Conservation (phyloP, 1,140 invertebrate genomes). For the Drosophila tani region DNA sequence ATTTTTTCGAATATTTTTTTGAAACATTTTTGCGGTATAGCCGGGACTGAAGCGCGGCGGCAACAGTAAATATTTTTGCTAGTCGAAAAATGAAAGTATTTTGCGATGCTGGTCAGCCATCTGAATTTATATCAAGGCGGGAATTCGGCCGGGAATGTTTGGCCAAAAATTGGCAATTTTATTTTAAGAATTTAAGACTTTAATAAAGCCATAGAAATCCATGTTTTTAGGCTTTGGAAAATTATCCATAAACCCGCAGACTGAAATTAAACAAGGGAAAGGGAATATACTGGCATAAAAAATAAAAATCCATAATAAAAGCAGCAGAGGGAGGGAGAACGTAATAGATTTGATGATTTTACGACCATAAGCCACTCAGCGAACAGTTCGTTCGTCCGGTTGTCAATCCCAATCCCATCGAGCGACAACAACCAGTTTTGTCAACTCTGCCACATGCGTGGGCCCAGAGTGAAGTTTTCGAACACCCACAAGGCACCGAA, state of each 20-base stretch:
- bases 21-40: constrained; percentile 12
- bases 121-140: constrained; percentile 48
- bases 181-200: constrained; percentile 2
- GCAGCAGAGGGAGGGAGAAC: constrained; percentile 6
- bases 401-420: constrained; percentile 22
- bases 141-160: constrained; percentile 37
- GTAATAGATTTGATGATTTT: constrained; percentile 80
- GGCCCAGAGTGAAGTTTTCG: constrained; percentile 42
- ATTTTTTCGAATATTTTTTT: constrained; percentile 56
- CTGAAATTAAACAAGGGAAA: constrained; percentile 13
- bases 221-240: constrained; percentile 1
- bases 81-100: constrained; percentile 65
- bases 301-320: constrained; percentile 44
- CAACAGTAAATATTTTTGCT: constrained; percentile 30
- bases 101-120: constrained; percentile 53
- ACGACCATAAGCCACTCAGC: constrained; percentile 69
- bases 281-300: background rate
- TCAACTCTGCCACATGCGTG: constrained; percentile 58
- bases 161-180: constrained; percentile 9
- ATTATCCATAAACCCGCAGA: constrained; percentile 9
- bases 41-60: constrained; percentile 2
- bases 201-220: constrained; percentile 4
- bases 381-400: constrained; percentile 41
- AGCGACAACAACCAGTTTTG: constrained; percentile 47
- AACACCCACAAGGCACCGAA: constrained; percentile 59